Base-by-base conservation (phyloP, 92 coral and sea anemone genomes). In the Zoanthus solanderi region DNA sequence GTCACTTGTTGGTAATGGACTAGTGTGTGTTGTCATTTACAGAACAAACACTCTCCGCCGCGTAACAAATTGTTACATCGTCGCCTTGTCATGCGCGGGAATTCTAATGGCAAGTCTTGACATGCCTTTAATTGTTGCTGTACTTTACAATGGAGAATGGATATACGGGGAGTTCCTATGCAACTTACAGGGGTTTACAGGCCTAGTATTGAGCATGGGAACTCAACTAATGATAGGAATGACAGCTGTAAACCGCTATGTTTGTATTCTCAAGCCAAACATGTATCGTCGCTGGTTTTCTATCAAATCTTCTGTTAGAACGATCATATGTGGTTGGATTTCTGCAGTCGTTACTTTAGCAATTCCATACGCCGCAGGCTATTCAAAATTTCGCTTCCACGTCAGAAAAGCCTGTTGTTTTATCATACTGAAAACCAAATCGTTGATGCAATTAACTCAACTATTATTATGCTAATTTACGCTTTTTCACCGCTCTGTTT, bases 241-340 rank as follows among this genome's bases (percentile, higher is more conserved):
- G 6, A 81, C 61, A 18, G 85, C 85, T 23, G 85, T 81, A 68
- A 81, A 81, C 31, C 85, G 85, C 1, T 81, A 81, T 13, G 54
- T 81, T 30, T 81, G 85, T 48, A 67, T 81, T 81, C 30, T 81
- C 7, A 81, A 81, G 31, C 85, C 85, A 3, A 46, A 81, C 9
- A 44, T 44, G 63, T 81, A 81, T 52, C 85, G 85, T 18, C 85
- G 75, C 9, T 81, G 85, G 85, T 81, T 81, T 68, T 66, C 75
- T 42, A 52, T 67, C 15, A 81, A 65, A 32, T 81, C 75, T 17
- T 81, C 75, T 17, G 31, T 65, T 3, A 12, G 6, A 2, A 81
- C 71, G 23, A 81, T 81, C 47, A 57, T n/a, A 0, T 50, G 56
- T 29, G 85, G 85, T 11, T 81, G 85, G 85, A 57, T 81, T 46